Percentiles rank a stretch among this genome's conserved stretches.
Evolutionary conservation across 1,140 invertebrate species (phyloP).

Genomic region (Wasmannia auropunctata): DNA sequence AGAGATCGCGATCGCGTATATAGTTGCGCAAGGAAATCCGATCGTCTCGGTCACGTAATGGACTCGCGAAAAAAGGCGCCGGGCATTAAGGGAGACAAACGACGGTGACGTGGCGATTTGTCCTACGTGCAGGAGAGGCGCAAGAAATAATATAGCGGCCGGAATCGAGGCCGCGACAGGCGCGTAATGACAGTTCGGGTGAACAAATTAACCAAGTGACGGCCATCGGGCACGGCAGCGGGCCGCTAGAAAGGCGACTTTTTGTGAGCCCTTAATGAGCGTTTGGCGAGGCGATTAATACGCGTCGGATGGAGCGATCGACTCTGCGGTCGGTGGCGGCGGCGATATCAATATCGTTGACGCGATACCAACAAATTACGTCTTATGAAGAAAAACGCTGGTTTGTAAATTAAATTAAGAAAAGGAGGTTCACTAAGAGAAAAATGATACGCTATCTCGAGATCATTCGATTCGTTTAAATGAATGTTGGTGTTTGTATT

Average conservation of each 20-base stretch:
- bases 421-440: not conserved
- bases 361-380: not conserved
- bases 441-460: not conserved
- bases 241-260: not conserved
- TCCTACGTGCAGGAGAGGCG: slow-evolving; percentile 17
- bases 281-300: slow-evolving; percentile 28
- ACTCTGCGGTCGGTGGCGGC: not conserved
- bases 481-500: not conserved
- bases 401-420: not conserved
- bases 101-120: slow-evolving; percentile 56
- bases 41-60: slow-evolving; percentile 64
- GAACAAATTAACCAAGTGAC: slow-evolving; percentile 27
- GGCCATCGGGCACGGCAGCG: not conserved
- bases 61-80: not conserved
- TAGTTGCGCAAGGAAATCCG: slow-evolving; percentile 67
- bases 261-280: slow-evolving; percentile 18
- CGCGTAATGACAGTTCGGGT: not conserved
- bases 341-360: not conserved
- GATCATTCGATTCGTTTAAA: not conserved
- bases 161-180: slow-evolving; percentile 50
- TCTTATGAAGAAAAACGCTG: not conserved
- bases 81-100: slow-evolving; percentile 59
- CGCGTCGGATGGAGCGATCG: not conserved
- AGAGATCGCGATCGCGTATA: slow-evolving; percentile 28
- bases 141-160: slow-evolving; percentile 51